These are phyloP conservation scores for Lethocerus indicus DNA, from an alignment of 1,140 invertebrate genomes.

Conservation along the genomic window DNA sequence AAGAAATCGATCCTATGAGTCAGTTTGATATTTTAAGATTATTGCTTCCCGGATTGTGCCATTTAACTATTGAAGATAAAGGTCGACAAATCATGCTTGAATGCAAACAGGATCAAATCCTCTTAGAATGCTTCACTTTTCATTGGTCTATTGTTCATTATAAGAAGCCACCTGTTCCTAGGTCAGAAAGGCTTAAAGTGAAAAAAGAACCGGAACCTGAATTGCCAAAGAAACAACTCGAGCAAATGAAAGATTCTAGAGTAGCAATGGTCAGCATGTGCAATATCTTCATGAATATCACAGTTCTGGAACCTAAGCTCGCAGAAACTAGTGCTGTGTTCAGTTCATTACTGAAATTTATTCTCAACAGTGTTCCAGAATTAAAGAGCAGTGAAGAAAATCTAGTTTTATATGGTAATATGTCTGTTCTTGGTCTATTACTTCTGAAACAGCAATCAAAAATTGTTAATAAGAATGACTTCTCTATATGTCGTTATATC, in stretches of 20 bases:
- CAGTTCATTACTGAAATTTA: conserved; percentile 63
- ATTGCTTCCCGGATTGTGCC: conserved; percentile 72
- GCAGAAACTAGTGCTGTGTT: conserved; percentile 61
- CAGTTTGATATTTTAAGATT: conserved; percentile 57
- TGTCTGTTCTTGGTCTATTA: conserved; percentile 64
- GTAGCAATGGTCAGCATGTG: conserved; percentile 71
- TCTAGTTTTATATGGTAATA: conserved; percentile 65
- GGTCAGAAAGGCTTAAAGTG: conserved; percentile 53
- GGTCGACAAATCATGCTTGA: conserved; percentile 64
- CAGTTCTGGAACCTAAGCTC: conserved; percentile 65
- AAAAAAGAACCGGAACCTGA: conserved; percentile 55
- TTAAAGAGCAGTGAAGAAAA: conserved; percentile 67
- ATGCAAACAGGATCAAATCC: conserved; percentile 57
- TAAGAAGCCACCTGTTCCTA: conserved; percentile 61
- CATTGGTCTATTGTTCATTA: conserved; percentile 77
- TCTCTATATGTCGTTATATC: conserved; percentile 72
- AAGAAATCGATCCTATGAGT: conserved; percentile 37
- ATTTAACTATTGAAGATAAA: conserved; percentile 77
- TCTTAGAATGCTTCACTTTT: conserved; percentile 60
- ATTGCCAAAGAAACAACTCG: conserved; percentile 46
- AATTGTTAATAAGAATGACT: conserved; percentile 68
- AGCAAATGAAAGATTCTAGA: conserved; percentile 66
- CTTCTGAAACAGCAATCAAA: conserved; percentile 67
- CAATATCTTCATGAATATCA: conserved; percentile 84
- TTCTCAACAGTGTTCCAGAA: conserved; percentile 71